These are phyloP conservation scores for Fregata magnificens DNA, from an alignment of 2,113 vertebrate species.

Conservation along the genomic window DNA sequence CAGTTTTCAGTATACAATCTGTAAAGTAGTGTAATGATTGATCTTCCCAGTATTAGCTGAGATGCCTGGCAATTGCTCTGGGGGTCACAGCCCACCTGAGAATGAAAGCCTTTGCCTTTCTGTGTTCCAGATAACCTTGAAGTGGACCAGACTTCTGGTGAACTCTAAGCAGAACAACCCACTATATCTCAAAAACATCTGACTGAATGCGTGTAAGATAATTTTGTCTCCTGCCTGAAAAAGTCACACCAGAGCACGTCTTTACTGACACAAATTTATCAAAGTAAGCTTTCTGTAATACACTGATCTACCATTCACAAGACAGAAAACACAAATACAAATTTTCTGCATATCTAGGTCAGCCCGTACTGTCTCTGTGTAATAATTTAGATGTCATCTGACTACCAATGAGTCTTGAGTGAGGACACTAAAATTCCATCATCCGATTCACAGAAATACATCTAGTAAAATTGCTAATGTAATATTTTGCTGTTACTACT, in stretches of 20 bases:
- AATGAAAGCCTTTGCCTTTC: background rate
- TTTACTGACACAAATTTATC: background rate
- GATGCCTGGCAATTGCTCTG: background rate
- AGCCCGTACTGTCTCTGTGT: background rate
- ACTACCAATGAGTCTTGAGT: background rate
- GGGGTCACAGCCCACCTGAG: background rate
- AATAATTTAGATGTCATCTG: background rate
- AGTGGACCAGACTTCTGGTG: background rate
- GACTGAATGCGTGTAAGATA: accelerated
- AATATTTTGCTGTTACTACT: background rate
- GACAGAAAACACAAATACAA: background rate
- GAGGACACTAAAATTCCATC: background rate
- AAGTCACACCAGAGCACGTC: background rate
- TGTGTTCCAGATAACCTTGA: background rate
- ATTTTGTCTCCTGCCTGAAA: background rate
- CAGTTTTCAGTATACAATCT: background rate
- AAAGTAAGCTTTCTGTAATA: background rate
- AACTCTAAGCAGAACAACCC: background rate
- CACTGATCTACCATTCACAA: background rate
- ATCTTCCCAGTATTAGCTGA: background rate
- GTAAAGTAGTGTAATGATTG: background rate
- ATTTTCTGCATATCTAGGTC: background rate
- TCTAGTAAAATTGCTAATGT: background rate
- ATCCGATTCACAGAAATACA: background rate
- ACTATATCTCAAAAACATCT: background rate